Conservation (phyloP, 2,888 invertebrate genomes). For the Spodoptera exigua region DNA sequence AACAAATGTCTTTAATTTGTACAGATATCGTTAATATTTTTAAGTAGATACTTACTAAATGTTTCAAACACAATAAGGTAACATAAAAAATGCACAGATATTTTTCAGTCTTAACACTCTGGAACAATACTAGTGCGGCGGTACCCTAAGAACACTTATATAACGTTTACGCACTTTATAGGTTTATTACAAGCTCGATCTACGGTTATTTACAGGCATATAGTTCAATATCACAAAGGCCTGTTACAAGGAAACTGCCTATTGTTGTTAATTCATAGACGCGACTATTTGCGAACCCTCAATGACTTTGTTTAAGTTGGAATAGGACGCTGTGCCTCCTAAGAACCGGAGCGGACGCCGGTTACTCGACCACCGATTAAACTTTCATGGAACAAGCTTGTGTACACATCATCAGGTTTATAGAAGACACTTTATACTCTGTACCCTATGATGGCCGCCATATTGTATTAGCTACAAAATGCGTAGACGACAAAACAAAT, state of each 20-base stretch:
- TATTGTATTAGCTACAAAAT: too few species aligned
- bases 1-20: too few species aligned
- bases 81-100: too few species aligned
- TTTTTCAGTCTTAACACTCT: too few species aligned
- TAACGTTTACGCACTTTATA: conserved; percentile 32
- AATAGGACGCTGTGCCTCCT: conserved; percentile 72
- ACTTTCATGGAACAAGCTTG: conserved; percentile 40
- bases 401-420: conserved; percentile 45
- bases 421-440: conserved; percentile 35
- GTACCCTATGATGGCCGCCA: neutral
- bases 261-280: conserved; percentile 83
- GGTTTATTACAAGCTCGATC: conserved; percentile 49
- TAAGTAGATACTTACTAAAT: too few species aligned
- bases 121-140: neutral
- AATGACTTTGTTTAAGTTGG: conserved; percentile 77
- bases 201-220: conserved; percentile 45
- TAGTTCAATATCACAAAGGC: conserved; percentile 82
- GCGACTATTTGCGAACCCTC: conserved; percentile 72
- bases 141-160: conserved; percentile 5
- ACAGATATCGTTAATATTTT: too few species aligned
- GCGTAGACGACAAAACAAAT: too few species aligned
- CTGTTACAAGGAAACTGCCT: conserved; percentile 81
- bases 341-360: conserved; percentile 68
- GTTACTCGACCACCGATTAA: conserved; percentile 42
- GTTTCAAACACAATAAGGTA: too few species aligned